Percentiles rank a stretch among this genome's conserved stretches.
These are phyloP conservation scores for Narcine bancroftii DNA, from an alignment of 2,113 vertebrate genomes.

Conservation along the genomic window DNA sequence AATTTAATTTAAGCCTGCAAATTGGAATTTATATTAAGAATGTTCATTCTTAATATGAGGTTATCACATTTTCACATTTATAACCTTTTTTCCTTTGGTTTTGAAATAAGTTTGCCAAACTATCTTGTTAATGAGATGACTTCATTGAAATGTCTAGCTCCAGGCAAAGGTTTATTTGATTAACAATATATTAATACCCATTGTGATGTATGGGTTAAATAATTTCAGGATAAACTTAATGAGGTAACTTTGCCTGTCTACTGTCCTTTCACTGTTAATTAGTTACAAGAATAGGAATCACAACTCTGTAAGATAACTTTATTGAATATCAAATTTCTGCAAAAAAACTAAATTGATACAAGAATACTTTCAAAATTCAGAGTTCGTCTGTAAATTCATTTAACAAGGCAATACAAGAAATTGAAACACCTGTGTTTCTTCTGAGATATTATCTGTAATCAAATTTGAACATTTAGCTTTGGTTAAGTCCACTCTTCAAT, in stretches of 20 bases:
- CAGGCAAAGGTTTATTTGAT: not conserved
- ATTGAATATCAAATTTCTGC: slow-evolving; percentile 27
- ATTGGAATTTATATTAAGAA: slow-evolving; percentile 11
- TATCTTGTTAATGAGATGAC: not conserved
- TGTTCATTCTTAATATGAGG: not conserved
- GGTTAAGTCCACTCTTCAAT: not conserved
- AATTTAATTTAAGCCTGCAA: not conserved
- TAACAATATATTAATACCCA: slow-evolving; percentile 9
- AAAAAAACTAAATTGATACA: not conserved
- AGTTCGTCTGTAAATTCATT: not conserved
- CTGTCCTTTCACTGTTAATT: not conserved
- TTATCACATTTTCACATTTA: not conserved
- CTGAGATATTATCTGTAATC: not conserved
- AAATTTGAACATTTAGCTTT: not conserved
- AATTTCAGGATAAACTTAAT: not conserved
- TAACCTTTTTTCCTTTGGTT: not conserved
- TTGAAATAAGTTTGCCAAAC: not conserved
- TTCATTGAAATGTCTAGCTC: slow-evolving; percentile 11
- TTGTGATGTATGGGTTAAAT: not conserved
- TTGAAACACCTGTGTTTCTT: slow-evolving; percentile 21
- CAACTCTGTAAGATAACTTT: slow-evolving; percentile 10
- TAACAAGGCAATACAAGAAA: not conserved
- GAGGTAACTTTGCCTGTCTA: not conserved
- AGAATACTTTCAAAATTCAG: not conserved
- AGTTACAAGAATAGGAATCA: not conserved